Evolutionary conservation across 1,140 invertebrate genomes (phyloP).

Genomic region (Ooceraea biroi): DNA sequence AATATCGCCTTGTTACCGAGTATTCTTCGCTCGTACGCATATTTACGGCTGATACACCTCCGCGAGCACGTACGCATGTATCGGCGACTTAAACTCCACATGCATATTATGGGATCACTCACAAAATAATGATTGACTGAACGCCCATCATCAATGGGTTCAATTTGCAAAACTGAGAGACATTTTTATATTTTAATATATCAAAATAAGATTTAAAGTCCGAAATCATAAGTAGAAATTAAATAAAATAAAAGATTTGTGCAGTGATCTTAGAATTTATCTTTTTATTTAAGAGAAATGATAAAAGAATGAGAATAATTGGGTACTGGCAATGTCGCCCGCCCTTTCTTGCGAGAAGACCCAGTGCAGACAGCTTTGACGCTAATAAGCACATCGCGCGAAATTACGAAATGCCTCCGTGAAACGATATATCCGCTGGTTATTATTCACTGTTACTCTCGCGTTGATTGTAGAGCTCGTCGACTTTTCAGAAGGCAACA

Average conservation of each 20-base stretch:
- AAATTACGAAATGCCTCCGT: constrained; percentile 7
- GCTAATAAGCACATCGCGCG: constrained; percentile 3
- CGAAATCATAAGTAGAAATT: too few relatives aligned
- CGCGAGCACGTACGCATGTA: too few relatives aligned
- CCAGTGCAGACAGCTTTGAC: constrained; percentile 14
- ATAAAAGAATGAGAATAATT: background rate
- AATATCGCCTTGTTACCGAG: constrained; percentile 55
- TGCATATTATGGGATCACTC: background rate
- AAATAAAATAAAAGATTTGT: too few relatives aligned
- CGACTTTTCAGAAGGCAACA: background rate
- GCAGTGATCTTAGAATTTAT: too few relatives aligned
- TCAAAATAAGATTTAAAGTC: too few relatives aligned
- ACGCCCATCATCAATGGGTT: background rate
- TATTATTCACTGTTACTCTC: constrained; percentile 17
- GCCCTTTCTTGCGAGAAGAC: background rate
- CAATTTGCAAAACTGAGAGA: background rate
- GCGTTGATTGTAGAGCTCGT: constrained; percentile 20
- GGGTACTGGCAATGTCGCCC: background rate
- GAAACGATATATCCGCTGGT: constrained; percentile 5
- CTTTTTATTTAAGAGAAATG: too few relatives aligned
- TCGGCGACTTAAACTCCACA: background rate
- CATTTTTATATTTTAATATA: too few relatives aligned
- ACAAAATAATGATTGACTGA: background rate
- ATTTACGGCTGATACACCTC: background rate
- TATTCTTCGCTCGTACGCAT: constrained; percentile 19